A percentile compares a stretch with the other conserved stretches of the same genome.
phyloP scores from a whole-genome alignment of 2,888 invertebrate genomes.

The Notocelia uddmanniana region DNA sequence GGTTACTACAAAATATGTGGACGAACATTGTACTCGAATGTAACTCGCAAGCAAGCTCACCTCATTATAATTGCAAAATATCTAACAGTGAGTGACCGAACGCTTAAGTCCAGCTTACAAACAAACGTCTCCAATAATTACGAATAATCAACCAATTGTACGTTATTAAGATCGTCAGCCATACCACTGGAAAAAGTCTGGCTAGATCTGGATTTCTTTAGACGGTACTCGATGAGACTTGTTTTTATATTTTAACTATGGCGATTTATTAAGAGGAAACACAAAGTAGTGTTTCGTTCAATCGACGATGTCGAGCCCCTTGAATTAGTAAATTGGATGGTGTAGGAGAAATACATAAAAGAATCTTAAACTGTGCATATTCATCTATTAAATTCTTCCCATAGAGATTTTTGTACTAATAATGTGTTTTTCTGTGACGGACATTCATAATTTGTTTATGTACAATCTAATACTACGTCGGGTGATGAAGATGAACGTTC shows the following conservation, averaged over 20 bases:
- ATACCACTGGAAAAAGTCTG: slow-evolving; percentile 18
- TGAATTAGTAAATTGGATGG: too few species aligned
- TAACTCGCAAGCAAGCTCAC: neutral
- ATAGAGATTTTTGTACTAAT: too few species aligned
- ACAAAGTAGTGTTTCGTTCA: neutral
- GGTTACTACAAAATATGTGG: too few species aligned
- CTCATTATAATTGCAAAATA: slow-evolving; percentile 23
- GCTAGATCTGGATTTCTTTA: slow-evolving; percentile 19
- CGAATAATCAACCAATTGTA: slow-evolving; percentile 25
- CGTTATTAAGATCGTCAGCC: slow-evolving; percentile 15
- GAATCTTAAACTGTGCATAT: too few species aligned
- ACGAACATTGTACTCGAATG: too few species aligned
- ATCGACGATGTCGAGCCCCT: too few species aligned
- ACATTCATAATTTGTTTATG: too few species aligned
- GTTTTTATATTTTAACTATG: slow-evolving; percentile 32
- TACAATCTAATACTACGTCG: too few species aligned
- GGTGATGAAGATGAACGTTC: too few species aligned
- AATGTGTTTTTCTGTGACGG: too few species aligned
- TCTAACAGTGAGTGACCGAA: slow-evolving; percentile 18
- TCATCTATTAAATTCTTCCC: too few species aligned
- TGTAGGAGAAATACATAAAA: too few species aligned
- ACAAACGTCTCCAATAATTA: slow-evolving; percentile 13
- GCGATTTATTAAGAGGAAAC: slow-evolving; percentile 22
- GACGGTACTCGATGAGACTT: slow-evolving; percentile 7
- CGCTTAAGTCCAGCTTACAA: neutral